Conservation (phyloP, 2,888 invertebrate species). For the Gryllus longicercus region DNA sequence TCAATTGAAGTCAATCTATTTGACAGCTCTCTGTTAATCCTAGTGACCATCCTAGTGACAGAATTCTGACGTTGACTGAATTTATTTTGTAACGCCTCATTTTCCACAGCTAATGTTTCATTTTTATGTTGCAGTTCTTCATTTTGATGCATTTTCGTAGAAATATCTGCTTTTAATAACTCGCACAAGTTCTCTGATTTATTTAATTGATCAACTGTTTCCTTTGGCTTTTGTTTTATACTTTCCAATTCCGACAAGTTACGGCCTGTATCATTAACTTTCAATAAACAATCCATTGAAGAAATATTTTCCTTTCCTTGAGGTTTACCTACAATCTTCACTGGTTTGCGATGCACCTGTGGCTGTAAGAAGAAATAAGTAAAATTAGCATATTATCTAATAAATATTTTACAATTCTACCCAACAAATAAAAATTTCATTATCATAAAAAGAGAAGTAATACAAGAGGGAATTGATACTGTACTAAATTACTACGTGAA, state of each 20-base stretch:
- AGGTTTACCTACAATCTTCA: no score
- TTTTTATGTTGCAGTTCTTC: background rate
- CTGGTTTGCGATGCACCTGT: no score
- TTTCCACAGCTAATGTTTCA: background rate
- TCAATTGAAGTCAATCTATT: background rate
- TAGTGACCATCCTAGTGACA: background rate
- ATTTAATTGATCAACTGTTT: background rate
- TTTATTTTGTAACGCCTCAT: background rate
- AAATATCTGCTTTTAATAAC: background rate
- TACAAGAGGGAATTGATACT: no score
- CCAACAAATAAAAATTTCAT: no score
- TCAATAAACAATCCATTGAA: background rate
- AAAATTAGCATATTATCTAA: no score
- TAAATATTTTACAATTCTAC: no score
- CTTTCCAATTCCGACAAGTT: background rate
- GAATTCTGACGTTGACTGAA: background rate
- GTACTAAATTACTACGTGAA: no score
- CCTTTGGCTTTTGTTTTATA: slow-evolving; percentile 19
- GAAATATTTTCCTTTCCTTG: background rate
- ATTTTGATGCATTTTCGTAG: background rate
- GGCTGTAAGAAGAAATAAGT: no score
- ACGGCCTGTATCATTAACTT: background rate
- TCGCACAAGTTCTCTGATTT: background rate
- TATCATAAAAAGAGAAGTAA: no score
- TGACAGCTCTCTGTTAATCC: background rate